These are phyloP conservation scores for Telmatochromis sp. DNA, from an alignment of 2,113 vertebrate genomes.

Conservation along the genomic window DNA sequence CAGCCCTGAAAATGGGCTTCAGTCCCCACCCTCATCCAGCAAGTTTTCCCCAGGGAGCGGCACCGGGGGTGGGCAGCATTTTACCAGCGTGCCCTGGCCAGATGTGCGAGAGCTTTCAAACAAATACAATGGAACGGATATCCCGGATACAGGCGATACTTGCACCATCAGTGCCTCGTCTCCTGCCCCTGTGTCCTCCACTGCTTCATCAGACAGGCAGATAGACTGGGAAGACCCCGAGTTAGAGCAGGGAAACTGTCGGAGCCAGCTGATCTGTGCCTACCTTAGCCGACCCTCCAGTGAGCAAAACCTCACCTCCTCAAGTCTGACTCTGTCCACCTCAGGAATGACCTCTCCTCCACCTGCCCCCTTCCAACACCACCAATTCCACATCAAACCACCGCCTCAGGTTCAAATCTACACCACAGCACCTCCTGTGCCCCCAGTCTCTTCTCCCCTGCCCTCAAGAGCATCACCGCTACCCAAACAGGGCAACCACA, in stretches of 20 bases:
- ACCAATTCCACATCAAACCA: not conserved
- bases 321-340: not conserved
- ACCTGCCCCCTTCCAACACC: not conserved
- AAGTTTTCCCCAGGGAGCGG: constrained; percentile 10
- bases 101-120: constrained; percentile 59
- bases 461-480: not conserved
- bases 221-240: constrained; percentile 24
- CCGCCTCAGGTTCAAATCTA: not conserved
- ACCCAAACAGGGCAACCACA: constrained; percentile 42
- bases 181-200: not conserved
- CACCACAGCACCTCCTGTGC: not conserved
- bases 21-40: constrained; percentile 11
- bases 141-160: not conserved
- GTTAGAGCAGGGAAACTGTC: constrained; percentile 35
- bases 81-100: constrained; percentile 64
- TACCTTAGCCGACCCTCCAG: constrained; percentile 36
- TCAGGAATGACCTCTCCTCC: not conserved
- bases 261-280: constrained; percentile 65
- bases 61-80: constrained; percentile 44
- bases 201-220: not conserved
- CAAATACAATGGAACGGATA: constrained; percentile 43
- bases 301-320: not conserved
- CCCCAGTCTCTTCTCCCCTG: not conserved
- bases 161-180: not conserved
- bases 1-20: constrained; percentile 22